A percentile compares a stretch with the other conserved stretches of the same genome.
These are phyloP conservation scores for Rhabdornis inornatus DNA, from an alignment of 2,113 vertebrate species.

Conservation along the genomic window DNA sequence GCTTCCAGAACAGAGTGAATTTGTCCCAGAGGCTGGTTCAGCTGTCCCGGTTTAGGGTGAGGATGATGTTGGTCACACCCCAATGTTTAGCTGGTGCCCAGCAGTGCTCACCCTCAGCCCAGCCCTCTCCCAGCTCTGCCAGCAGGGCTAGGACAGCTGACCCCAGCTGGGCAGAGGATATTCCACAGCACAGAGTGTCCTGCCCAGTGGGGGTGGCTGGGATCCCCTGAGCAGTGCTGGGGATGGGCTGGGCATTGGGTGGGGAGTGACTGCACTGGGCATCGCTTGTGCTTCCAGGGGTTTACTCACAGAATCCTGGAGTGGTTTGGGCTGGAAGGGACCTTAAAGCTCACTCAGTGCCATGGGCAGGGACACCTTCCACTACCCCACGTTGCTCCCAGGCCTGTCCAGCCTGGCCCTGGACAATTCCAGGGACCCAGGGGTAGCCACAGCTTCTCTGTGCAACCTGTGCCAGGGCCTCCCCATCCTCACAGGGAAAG, in stretches of 20 bases:
- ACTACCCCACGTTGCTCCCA: fast-evolving
- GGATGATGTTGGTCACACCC: not conserved
- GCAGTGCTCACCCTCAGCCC: not conserved
- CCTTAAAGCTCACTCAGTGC: not conserved
- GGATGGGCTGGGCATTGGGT: not conserved
- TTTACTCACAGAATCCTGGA: not conserved
- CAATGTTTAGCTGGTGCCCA: not conserved
- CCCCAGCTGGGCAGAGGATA: not conserved
- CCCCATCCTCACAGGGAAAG: not conserved
- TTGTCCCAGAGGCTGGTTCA: not conserved
- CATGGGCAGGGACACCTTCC: not conserved
- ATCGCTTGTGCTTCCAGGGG: not conserved
- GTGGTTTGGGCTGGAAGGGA: not conserved
- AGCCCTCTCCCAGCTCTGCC: not conserved
- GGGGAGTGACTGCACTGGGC: not conserved
- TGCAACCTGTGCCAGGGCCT: not conserved
- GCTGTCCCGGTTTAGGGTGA: not conserved
- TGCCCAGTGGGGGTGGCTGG: not conserved
- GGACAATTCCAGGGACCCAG: not conserved
- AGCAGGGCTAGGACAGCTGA: not conserved
- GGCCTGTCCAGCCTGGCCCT: fast-evolving
- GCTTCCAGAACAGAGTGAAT: not conserved
- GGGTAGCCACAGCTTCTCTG: not conserved
- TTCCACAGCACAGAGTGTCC: not conserved
- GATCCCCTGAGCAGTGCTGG: not conserved